Base-by-base conservation (phyloP, 2,113 vertebrate species). In the Meles meles region DNA sequence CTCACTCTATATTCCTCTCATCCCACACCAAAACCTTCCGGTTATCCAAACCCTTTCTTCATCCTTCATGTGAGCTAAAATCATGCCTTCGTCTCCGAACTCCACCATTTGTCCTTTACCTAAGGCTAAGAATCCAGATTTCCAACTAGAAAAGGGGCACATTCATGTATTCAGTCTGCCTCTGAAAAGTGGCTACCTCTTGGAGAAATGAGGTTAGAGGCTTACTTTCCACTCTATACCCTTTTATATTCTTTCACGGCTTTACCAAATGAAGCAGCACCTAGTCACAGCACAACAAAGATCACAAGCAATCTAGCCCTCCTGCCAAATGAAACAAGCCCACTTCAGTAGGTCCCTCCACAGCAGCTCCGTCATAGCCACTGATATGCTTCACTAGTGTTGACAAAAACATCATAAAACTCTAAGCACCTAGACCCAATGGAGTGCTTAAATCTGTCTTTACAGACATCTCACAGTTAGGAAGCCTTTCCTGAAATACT, bases 321-420 rank as follows among this genome's bases (percentile, higher is more conserved):
- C 63, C 57, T 74, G 59, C 25, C 79, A 57, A 69, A 95, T 39
- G 55, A 27, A 93, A 86, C n/a, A 85, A 29, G 27, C 47, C 55
- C 21, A n/a, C 15, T 55, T 85, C 37, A 69, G 17, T 57, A 17
- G 85, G 44, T 86, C n/a, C 29, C 49, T 84, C 52, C 79, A 52
- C 14, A 59, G 88, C 39, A 57, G 49, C 44, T 88, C 76, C 88
- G 29, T 47, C 52, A 77, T 2, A 90, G 63, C 25, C 63, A 85
- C 10, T 34, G 27, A 61, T 65, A 72, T 90, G 52, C 92, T 97
- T 55, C 47, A 92, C 42, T 79, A 89, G 6, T 55, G 67, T 65
- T 29, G 93, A 52, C 27, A 81, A 86, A 93, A 95, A 85, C 13
- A 85, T 76, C 18, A 23, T 77, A 95, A 65, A 95, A 90, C 57